phyloP scores from a whole-genome alignment of 2,888 invertebrate species.

The Pristionchus entomophagus region DNA sequence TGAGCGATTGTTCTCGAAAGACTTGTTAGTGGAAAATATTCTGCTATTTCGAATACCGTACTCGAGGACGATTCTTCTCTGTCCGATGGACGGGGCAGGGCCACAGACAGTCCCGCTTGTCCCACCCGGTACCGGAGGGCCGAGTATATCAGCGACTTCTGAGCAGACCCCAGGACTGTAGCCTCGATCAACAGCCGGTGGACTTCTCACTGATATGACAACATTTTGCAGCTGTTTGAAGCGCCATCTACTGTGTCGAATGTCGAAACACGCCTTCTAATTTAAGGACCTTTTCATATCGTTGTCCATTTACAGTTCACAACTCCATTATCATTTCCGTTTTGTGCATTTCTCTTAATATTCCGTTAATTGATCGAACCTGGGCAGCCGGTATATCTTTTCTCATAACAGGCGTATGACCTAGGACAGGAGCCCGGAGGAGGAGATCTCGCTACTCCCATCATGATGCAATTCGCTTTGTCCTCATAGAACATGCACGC shows the following conservation, averaged over 20 bases:
- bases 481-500: neutral
- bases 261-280: too few species aligned
- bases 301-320: too few species aligned
- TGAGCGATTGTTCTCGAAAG: too few species aligned
- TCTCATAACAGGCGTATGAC: neutral
- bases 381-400: neutral
- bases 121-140: neutral
- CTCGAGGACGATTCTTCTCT: neutral
- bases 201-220: neutral
- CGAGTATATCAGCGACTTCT: neutral
- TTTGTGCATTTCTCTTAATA: too few species aligned
- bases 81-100: neutral
- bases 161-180: neutral
- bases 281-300: too few species aligned
- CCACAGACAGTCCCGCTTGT: neutral
- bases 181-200: neutral
- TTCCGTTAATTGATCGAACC: neutral
- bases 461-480: neutral
- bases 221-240: too few species aligned
- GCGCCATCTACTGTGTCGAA: too few species aligned
- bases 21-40: too few species aligned
- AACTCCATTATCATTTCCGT: too few species aligned
- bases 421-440: neutral
- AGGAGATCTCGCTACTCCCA: neutral
- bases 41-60: too few species aligned